Base-by-base conservation (phyloP, 2,113 vertebrate species). In the Heloderma charlesbogerti region DNA sequence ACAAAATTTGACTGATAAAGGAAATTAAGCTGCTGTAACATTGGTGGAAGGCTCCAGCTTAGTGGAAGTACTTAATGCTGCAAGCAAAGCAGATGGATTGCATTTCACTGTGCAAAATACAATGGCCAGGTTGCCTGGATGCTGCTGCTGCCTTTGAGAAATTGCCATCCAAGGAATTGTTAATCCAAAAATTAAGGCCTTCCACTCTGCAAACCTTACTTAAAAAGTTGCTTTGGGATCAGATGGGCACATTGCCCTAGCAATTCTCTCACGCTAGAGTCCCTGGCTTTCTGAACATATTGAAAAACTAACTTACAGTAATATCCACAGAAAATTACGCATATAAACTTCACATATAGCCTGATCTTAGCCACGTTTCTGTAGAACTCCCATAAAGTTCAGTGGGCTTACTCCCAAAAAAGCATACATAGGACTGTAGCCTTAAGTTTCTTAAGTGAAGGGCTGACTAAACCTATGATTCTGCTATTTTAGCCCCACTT, bases 41-140 rank as follows among this genome's bases (percentile, higher is more conserved):
- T 63, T 63, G 57, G 80, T 74, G 91, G 94, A 93, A 95, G 95
- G 88, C 83, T 94, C 85, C 94, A 92, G 91, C 84, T 94, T 90
- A 94, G 34, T 91, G 86, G 40, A 84, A 93, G 88, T 85, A 87
- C 92, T 94, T 84, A 93, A 84, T 92, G 90, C 74, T 85, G 34
- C 63, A 87, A 81, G 91, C 87, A 84, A 91, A 89, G 88, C 86
- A 34, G n/a, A 45, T 82, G 81, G 85, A 92, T 92, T 75, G 7
- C 92, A 90, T 87, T 77, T 87, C 51, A 87, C n/a, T 31, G 86
- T 77, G 89, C 83, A 91, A 93, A 94, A 96, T 79, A 83, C 4
- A 54, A 95, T 94, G 95, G 88, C 92, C 91, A 80, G 86, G 88
- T 93, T 94, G 81, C 57, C 80, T 94, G 93, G 91, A 91, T 90